A percentile compares a stretch with the other conserved stretches of the same genome.
Conservation (phyloP, 2,113 vertebrate genomes). For the Boulengeromyrus knoepffleri region DNA sequence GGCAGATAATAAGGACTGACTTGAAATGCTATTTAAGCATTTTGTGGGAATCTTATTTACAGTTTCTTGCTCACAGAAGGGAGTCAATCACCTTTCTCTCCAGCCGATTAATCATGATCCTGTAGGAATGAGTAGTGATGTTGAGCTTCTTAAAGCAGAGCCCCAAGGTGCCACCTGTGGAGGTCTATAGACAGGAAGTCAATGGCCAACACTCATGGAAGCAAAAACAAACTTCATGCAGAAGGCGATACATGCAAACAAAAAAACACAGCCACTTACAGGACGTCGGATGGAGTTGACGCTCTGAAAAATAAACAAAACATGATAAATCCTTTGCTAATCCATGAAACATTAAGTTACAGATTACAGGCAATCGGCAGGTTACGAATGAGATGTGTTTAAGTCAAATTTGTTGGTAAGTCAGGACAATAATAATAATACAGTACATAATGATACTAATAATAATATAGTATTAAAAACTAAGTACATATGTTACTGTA, state of each 20-base stretch:
- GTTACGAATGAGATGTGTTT: not conserved
- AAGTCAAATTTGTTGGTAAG: not conserved
- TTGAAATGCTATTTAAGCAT: not conserved
- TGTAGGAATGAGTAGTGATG: constrained; percentile 69
- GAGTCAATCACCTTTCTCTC: constrained; percentile 71
- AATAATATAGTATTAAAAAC: not conserved
- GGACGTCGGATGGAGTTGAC: constrained; percentile 82
- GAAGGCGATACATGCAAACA: not conserved
- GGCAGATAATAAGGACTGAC: not conserved
- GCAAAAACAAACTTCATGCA: not conserved
- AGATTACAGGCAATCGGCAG: not conserved
- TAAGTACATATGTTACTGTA: not conserved
- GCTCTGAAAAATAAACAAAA: constrained; percentile 68
- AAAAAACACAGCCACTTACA: constrained; percentile 65
- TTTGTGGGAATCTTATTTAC: not conserved
- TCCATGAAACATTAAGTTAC: not conserved
- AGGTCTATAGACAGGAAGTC: constrained; percentile 58
- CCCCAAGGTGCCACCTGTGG: constrained; percentile 76
- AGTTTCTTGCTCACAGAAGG: not conserved
- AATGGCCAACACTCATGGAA: not conserved
- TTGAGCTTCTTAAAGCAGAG: constrained; percentile 94
- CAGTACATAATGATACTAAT: not conserved
- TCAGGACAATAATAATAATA: not conserved
- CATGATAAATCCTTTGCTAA: not conserved
- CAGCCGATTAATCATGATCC: constrained; percentile 78